phyloP scores from a whole-genome alignment of 2,113 vertebrate species.

The Proterorhinus semilunaris region DNA sequence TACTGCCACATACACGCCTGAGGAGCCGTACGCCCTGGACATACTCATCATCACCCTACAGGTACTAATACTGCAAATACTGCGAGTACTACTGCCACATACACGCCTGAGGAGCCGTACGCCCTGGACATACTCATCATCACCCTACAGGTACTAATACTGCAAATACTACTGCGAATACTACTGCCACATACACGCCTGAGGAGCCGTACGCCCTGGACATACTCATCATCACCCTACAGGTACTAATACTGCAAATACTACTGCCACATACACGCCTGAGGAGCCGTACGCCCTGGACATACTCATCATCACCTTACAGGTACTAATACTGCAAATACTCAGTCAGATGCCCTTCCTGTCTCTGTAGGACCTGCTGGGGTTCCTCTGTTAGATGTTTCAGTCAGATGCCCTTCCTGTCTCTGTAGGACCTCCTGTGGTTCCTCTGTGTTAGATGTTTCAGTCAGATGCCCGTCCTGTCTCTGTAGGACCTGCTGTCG shows the following conservation, averaged over 20 bases:
- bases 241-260: too few species aligned
- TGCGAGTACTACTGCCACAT: neutral
- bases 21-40: too few species aligned
- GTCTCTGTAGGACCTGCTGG: too few species aligned
- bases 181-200: too few species aligned
- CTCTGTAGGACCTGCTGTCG: constrained; percentile 79
- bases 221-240: too few species aligned
- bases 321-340: neutral
- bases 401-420: too few species aligned
- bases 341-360: neutral
- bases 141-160: constrained; percentile 87
- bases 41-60: neutral
- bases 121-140: constrained; percentile 96
- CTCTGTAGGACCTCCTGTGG: too few species aligned
- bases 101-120: constrained; percentile 93
- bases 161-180: neutral
- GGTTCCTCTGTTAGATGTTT: too few species aligned
- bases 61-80: neutral
- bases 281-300: constrained; percentile 97
- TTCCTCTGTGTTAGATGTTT: too few species aligned
- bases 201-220: too few species aligned
- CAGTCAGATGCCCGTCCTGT: too few species aligned
- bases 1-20: neutral
- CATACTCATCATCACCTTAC: constrained; percentile 90
- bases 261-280: constrained; percentile 72